Evolutionary conservation across 2,888 invertebrate species (phyloP), one percentile per base, ranked within the genome.

Genomic region (Drosophila leonis): DNA sequence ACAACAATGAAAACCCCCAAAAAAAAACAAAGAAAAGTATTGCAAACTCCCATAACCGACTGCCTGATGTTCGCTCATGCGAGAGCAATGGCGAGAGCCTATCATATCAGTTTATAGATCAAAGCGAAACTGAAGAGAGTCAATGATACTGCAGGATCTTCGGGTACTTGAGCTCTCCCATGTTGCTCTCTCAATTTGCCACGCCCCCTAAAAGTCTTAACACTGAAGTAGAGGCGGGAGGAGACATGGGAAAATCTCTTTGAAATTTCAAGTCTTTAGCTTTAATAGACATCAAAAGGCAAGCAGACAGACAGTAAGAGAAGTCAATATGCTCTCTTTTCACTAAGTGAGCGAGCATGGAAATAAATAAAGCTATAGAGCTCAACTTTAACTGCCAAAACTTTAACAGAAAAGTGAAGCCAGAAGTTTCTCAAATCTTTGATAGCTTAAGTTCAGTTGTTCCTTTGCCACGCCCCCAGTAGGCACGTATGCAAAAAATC

Each of bases 1-100:
- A 65, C 49, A 67, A 52, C 59, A 68, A 65, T 46, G 12, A 27
- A n/a, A 4, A 7, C 10, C 3, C 27, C 20, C n/a, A n/a, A n/a
- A n/a, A 37, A 39, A 39, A 18, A 39, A 7, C 0, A 37, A n/a
- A 12, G 7, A 29, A 18, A 39, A 54, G 1, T 5, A 10, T 9
- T 6, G 20, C 12, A 39, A 52, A 59, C 37, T 27, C 35, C 1
- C 4, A 4, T 33, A 7, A 4, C 18, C 18, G 18, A 4, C 31
- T 20, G 13, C 8, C 31, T 6, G 6, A 33, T 49, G 18, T 31
- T 18, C 31, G 49, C 31, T 20, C 31, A 12, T 2, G 12, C 3
- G 3, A 31, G 31, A 20, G 10, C 9, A 27, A 27, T 15, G 24
- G n/a, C n/a, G n/a, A n/a, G 24, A 15, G 41, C 41, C 9, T 10